Evolutionary conservation across 2,888 invertebrate genomes (phyloP), one percentile per base, ranked within the genome.

Genomic region (Amiota mariae): DNA sequence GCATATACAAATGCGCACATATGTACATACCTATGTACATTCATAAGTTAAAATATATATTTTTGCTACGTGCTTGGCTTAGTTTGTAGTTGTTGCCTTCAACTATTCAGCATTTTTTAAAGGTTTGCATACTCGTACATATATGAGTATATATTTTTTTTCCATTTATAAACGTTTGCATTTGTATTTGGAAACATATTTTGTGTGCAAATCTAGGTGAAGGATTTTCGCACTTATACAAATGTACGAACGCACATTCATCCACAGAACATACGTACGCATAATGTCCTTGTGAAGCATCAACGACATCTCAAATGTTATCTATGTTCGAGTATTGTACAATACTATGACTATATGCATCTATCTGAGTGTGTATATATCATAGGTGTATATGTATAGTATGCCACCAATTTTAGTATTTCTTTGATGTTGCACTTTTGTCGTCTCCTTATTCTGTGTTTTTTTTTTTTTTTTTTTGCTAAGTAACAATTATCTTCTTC

Each of bases 131-230:
- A 3, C 1, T 1, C 4, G 36, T 6, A 36, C 36, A 36, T 24
- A 24, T 3, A 3, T 24, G 24, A n/a, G n/a, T 3, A 24, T 24
- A 24, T 36, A 36, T 36, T 36, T 36, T 36, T 36, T 6, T n/a
- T n/a, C n/a, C 36, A 36, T 36, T 66, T 46, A 10, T 49, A 18
- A 20, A 48, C n/a, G 48, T 8, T 48, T 49, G 15, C 18, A 46
- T 66, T 12, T 63, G 36, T 24, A 24, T 15, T 1, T 48, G 11
- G 46, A 20, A 0, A 15, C 4, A 47, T 18, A 15, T 20, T 54
- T 51, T 54, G 36, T 36, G 67, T 15, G 4, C 36, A 54, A 68
- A 66, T 66, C 24, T 68, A 68, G 67, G 67, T 68, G 67, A 68
- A 68, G 67, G 67, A 63, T 46, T n/a, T 63, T 63, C 63, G n/a